Conservation (phyloP, 2,888 invertebrate species). For the Lacanobia oleracea region DNA sequence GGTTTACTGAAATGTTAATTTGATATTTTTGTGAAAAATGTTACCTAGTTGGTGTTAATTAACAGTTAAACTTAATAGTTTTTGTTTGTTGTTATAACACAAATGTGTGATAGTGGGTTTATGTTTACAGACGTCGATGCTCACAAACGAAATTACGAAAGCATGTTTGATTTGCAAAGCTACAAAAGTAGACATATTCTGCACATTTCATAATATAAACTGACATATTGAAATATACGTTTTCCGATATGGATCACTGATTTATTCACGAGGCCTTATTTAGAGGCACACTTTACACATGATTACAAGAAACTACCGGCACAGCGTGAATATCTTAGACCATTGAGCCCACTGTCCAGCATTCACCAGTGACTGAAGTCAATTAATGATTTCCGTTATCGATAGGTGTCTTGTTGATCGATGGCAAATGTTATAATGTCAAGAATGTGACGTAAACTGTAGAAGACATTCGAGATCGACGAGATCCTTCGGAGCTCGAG, state of each 20-base stretch:
- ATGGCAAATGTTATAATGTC: not conserved
- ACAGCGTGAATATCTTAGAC: constrained; percentile 16
- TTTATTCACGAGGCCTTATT: constrained; percentile 37
- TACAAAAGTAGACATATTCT: not conserved
- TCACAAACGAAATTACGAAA: constrained; percentile 5
- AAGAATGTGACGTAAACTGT: constrained; percentile 5
- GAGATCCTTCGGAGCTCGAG: not conserved
- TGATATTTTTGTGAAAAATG: constrained; percentile 18
- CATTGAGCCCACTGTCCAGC: constrained; percentile 8
- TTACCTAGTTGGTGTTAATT: constrained; percentile 2
- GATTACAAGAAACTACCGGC: constrained; percentile 14
- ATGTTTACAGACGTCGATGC: constrained; percentile 4
- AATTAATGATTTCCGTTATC: constrained; percentile 21
- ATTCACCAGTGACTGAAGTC: constrained; percentile 5
- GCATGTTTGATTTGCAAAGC: constrained; percentile 10
- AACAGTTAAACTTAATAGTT: not conserved
- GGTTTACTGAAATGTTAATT: constrained; percentile 13
- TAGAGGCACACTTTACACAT: constrained; percentile 17
- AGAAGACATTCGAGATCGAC: not conserved
- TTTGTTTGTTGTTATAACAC: constrained; percentile 11
- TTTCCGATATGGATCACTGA: constrained; percentile 22
- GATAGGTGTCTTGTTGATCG: constrained; percentile 17
- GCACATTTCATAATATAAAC: constrained; percentile 28
- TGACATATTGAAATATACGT: constrained; percentile 31
- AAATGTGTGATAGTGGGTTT: constrained; percentile 15